These are phyloP conservation scores for Cygnus atratus DNA, from an alignment of 2,113 vertebrate genomes.

Conservation along the genomic window DNA sequence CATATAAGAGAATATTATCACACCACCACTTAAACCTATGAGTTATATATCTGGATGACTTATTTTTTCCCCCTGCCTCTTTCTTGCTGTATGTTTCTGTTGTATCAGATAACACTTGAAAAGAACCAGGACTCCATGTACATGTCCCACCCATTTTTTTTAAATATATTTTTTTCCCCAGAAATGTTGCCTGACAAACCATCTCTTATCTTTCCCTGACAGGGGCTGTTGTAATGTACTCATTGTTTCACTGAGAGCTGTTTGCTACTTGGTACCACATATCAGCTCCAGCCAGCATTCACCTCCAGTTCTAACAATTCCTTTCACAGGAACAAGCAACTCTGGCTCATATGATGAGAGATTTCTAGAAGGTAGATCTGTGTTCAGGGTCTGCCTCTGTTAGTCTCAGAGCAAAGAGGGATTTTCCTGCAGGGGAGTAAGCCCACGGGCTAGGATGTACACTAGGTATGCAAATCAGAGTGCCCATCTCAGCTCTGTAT, in stretches of 20 bases:
- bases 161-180: not conserved
- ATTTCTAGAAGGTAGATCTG: not conserved
- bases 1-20: not conserved
- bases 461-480: fast-evolving
- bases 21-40: not conserved
- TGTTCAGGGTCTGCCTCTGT: not conserved
- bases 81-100: not conserved
- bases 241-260: not conserved
- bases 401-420: not conserved
- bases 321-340: not conserved
- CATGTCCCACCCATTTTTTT: not conserved
- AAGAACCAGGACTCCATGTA: not conserved
- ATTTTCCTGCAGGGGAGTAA: not conserved
- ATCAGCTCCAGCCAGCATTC: not conserved
- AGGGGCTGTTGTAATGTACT: not conserved
- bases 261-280: not conserved
- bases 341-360: not conserved
- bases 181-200: not conserved
- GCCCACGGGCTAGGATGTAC: not conserved
- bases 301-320: not conserved
- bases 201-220: not conserved
- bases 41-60: not conserved
- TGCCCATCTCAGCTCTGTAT: not conserved
- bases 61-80: not conserved
- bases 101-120: not conserved